phyloP scores from a whole-genome alignment of 2,113 vertebrate genomes.

The Rana temporaria region DNA sequence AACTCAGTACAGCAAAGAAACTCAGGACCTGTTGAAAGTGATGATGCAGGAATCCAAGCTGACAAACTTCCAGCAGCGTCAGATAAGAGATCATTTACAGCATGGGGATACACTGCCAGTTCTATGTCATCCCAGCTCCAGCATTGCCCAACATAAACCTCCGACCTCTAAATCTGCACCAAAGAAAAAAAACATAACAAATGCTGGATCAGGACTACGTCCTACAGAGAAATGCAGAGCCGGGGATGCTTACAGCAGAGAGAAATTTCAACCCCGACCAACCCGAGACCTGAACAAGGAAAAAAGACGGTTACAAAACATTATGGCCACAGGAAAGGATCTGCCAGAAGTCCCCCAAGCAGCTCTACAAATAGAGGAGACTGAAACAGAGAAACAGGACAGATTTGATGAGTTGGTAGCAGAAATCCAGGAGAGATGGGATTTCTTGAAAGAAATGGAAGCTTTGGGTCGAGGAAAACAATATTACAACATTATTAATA shows the following conservation, averaged over 20 bases:
- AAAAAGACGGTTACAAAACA: conserved; percentile 86
- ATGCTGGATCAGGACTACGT: conserved; percentile 73
- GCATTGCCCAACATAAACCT: conserved; percentile 52
- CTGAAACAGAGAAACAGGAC: conserved; percentile 65
- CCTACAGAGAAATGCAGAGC: conserved; percentile 80
- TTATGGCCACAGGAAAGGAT: conserved; percentile 82
- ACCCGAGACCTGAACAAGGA: conserved; percentile 88
- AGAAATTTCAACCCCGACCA: conserved; percentile 80
- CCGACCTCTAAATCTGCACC: conserved; percentile 21
- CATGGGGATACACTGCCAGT: conserved; percentile 76
- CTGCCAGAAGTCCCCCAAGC: conserved; percentile 31
- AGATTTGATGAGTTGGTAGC: conserved; percentile 85
- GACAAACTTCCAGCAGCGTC: conserved; percentile 76
- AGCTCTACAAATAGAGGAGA: not conserved
- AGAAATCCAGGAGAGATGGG: conserved; percentile 85
- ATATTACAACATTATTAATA: conserved; percentile 79
- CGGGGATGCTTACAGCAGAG: conserved; percentile 81
- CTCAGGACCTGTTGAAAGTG: conserved; percentile 81
- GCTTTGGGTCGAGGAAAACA: conserved; percentile 80
- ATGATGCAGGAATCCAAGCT: conserved; percentile 73
- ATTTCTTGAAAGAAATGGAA: conserved; percentile 89
- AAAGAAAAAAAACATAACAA: conserved; percentile 42
- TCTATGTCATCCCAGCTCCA: conserved; percentile 64
- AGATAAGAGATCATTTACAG: conserved; percentile 73
- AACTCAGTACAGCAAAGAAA: conserved; percentile 72